phyloP scores from a whole-genome alignment of 1,140 invertebrate species.

The Heliothis virescens region DNA sequence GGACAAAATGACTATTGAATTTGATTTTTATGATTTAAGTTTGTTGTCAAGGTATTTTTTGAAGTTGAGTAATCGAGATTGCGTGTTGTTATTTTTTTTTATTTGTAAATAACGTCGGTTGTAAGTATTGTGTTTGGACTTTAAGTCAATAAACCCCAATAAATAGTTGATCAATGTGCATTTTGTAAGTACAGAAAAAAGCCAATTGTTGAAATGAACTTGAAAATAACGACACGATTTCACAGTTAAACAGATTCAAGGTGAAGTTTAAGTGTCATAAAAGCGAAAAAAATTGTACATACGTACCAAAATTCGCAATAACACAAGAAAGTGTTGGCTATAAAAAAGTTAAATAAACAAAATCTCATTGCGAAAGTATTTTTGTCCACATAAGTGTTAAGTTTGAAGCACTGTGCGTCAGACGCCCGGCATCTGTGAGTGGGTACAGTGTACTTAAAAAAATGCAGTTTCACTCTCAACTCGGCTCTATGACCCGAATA shows the following conservation, averaged over 20 bases:
- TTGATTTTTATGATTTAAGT: not conserved
- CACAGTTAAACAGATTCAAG: constrained; percentile 8
- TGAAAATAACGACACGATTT: constrained; percentile 10
- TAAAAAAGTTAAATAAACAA: constrained; percentile 9
- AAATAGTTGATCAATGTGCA: not conserved
- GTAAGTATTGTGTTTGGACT: too few relatives aligned
- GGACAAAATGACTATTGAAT: not conserved
- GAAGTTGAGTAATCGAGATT: not conserved
- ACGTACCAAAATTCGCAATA: not conserved
- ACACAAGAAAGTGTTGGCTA: not conserved
- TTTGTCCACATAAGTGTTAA: constrained; percentile 26
- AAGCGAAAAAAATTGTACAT: not conserved
- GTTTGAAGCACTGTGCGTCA: constrained; percentile 37
- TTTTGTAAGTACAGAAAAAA: not conserved
- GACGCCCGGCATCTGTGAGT: constrained; percentile 29
- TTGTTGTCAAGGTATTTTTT: not conserved
- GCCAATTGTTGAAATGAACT: not conserved
- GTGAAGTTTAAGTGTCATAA: constrained; percentile 11
- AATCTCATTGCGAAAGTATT: not conserved
- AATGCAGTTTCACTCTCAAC: constrained; percentile 64
- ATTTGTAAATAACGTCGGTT: too few relatives aligned
- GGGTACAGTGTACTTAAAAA: constrained; percentile 50
- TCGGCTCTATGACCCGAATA: constrained; percentile 52
- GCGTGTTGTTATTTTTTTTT: not conserved
- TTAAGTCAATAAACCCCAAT: too few relatives aligned